Base-by-base conservation (phyloP, 2,888 invertebrate genomes). In the Myopa testacea region DNA sequence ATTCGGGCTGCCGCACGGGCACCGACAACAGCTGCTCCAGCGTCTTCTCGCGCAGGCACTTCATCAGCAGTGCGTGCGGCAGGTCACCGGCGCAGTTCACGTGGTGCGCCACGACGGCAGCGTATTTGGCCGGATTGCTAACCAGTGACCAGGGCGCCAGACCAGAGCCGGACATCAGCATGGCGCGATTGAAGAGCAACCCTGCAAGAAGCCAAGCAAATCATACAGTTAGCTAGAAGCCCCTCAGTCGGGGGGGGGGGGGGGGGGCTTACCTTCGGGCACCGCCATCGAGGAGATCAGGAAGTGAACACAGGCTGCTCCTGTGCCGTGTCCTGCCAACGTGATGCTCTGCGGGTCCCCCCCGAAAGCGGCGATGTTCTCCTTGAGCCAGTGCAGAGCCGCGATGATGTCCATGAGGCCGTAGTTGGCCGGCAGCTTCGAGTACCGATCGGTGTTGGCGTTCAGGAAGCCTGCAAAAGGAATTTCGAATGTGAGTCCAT, bases 331-430 rank as follows among this genome's bases (percentile, higher is more conserved):
- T 0, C 98, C 98, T 88, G 98, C 93, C 34, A 99, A 91, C 1
- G 98, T 98, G 78, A 99, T 97, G 85, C 96, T 95, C 60, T 94
- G 93, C 0, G 96, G 94, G 89, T 98, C 98, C 0, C 98, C 99
- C 6, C 98, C 98, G 88, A 99, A 99, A 75, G 95, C 94, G 0
- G 94, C 96, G 73, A 98, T 96, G 89, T 98, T 98, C 89, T 97
- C 97, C 86, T 97, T 96, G 80, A 98, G 93, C 98, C 98, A 98
- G 87, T 97, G 97, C 81, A 98, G 90, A 0, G 98, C 98, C 0
- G 97, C 98, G 84, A 98, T 96, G 90, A 97, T 96, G 90, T 98
- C 99, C 94, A 98, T 96, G 78, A 99, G 93, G n/a, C 98, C 99
- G 90, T 98, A 98, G 92, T 99, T 99, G 70, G 96, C 95, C 62